phyloP scores from a whole-genome alignment of 2,888 invertebrate genomes.

The Catocala nupta region DNA sequence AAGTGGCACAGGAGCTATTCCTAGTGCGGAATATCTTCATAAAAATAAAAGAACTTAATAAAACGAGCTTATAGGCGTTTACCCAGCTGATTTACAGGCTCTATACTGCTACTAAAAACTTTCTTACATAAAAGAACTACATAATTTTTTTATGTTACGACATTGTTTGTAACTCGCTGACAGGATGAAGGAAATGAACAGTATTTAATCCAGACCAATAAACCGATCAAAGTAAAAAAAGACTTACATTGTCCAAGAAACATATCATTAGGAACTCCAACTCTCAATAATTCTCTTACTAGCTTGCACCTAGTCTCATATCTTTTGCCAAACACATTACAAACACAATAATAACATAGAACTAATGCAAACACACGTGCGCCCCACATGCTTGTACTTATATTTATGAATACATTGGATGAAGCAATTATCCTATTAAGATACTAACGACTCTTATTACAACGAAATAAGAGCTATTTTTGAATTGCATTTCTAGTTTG shows the following conservation, averaged over 20 bases:
- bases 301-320: slow-evolving; percentile 76
- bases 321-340: slow-evolving; percentile 54
- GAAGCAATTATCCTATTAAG: slow-evolving; percentile 23
- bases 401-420: slow-evolving; percentile 39
- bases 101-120: too few species aligned
- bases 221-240: neutral
- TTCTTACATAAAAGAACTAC: too few species aligned
- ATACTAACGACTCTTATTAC: slow-evolving; percentile 11
- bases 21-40: too few species aligned
- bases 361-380: slow-evolving; percentile 59
- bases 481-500: slow-evolving; percentile 25
- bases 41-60: too few species aligned
- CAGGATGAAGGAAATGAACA: too few species aligned
- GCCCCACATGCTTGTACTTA: slow-evolving; percentile 60
- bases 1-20: too few species aligned
- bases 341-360: slow-evolving; percentile 11
- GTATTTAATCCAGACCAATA: neutral
- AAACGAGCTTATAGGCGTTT: too few species aligned
- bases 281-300: slow-evolving; percentile 69
- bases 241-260: slow-evolving; percentile 79
- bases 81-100: too few species aligned
- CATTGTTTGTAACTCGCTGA: too few species aligned
- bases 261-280: slow-evolving; percentile 67
- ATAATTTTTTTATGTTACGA: too few species aligned
- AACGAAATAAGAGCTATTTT: slow-evolving; percentile 8